Evolutionary conservation across 30 jellyfish, hydroid and myxozoan genomes (phyloP).

Genomic region (Aurelia aurita): DNA sequence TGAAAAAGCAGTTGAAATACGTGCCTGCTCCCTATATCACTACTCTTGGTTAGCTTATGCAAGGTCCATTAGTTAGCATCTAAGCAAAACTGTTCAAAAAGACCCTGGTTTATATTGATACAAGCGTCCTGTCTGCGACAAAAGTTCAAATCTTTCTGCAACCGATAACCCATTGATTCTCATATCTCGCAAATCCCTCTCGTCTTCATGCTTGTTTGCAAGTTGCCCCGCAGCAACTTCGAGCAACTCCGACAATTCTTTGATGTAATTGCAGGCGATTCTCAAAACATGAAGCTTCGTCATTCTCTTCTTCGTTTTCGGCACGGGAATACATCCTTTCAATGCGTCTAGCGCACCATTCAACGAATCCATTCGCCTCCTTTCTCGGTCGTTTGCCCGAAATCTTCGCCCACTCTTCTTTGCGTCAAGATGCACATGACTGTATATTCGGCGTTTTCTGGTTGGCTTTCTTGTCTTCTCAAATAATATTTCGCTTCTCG

Average conservation of each 20-base stretch:
- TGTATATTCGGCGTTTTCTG: conserved; percentile 82
- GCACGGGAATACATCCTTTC: conserved; percentile 88
- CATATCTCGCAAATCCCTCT: background rate
- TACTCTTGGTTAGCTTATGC: too few species aligned
- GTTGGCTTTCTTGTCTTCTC: conserved; percentile 8
- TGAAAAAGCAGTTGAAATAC: background rate
- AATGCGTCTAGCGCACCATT: conserved; percentile 90
- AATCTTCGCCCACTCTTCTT: conserved; percentile 94
- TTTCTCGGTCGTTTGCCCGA: conserved; percentile 94
- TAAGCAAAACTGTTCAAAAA: background rate
- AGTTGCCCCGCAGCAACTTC: conserved; percentile 38
- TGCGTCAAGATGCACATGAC: conserved; percentile 85
- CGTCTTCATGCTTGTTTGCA: background rate
- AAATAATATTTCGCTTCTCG: conserved; percentile 18
- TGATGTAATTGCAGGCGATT: conserved; percentile 85
- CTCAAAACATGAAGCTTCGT: conserved; percentile 82
- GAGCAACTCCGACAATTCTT: conserved; percentile 72
- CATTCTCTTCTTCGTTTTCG: conserved; percentile 73
- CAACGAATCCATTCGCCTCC: conserved; percentile 91
- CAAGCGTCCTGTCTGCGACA: conserved; percentile 43
- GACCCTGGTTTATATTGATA: conserved; percentile 12
- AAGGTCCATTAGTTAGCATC: too few species aligned
- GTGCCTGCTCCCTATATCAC: background rate
- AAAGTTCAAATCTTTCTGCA: conserved; percentile 57
- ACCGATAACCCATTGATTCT: conserved; percentile 70